Conservation (phyloP, 2,113 vertebrate genomes). For the Oncorhynchus nerka region DNA sequence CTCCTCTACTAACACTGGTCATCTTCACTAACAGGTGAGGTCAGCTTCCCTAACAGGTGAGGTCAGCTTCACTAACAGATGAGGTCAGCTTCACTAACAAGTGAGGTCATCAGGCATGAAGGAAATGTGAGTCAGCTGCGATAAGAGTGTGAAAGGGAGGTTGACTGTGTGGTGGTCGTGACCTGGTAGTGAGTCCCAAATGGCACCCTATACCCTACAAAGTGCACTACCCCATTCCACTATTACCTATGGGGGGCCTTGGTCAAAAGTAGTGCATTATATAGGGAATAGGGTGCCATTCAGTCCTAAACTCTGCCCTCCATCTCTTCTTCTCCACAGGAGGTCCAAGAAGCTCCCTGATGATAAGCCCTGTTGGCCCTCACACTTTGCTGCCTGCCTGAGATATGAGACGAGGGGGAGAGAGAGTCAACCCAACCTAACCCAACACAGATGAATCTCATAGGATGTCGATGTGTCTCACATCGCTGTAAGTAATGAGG, state of each 20-base stretch:
- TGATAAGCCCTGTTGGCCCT: conserved; percentile 26
- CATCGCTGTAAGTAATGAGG: not conserved
- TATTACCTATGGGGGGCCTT: no score
- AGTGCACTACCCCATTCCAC: no score
- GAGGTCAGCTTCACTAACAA: conserved; percentile 26
- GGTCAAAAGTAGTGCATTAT: no score
- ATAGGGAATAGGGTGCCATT: no score
- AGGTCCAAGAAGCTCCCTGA: conserved; percentile 20
- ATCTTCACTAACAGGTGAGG: conserved; percentile 36
- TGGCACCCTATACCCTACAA: not conserved
- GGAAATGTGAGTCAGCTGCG: conserved; percentile 45
- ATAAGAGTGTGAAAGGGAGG: conserved; percentile 14
- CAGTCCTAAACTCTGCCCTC: not conserved
- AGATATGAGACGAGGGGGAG: not conserved
- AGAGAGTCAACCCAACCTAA: not conserved
- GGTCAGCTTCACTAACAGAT: no score
- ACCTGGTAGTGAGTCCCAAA: not conserved
- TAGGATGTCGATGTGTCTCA: conserved; percentile 6
- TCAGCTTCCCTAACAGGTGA: no score
- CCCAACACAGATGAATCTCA: not conserved
- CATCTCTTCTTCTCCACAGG: conserved; percentile 14
- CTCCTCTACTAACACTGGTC: conserved; percentile 1
- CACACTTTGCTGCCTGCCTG: conserved; percentile 21
- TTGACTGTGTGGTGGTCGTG: conserved; percentile 14
- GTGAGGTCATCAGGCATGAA: conserved; percentile 33